Evolutionary conservation across 2,797 vertebrate species (phyloP), one percentile per base, ranked within the genome.

Genomic region (Caiman crocodilus): DNA sequence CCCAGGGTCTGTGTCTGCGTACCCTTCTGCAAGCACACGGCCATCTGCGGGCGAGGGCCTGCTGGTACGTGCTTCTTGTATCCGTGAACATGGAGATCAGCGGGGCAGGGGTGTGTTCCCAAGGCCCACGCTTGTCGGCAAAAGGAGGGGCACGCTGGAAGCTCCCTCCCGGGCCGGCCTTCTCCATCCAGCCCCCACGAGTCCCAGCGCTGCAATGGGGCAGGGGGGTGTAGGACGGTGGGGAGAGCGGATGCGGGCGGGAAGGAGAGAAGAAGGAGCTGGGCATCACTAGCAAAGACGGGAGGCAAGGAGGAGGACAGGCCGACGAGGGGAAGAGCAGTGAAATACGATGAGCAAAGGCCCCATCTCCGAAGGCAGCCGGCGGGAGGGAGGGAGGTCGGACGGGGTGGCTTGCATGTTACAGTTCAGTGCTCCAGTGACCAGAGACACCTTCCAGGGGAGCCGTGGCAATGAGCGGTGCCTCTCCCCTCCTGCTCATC

Each of bases 241-340:
- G 87, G 20, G 11, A 23, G 69, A 73, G 67, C 14, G 35, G 30
- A 2, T 30, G 30, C 18, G 67, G 32, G 5, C 25, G 69, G 69
- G 23, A 50, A 23, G 69, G 21, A 21, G 32, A 71, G 23, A 56
- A 59, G 35, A 88, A 69, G n/a, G 11, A 4, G 3, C 2, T 30
- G 26, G 58, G 17, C 1, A 0, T 65, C 9, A 17, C 56, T 14
- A 11, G 23, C 25, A 30, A 42, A 13, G 1, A 5, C 57, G 56
- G 32, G 35, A 89, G 76, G 17, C 35, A 50, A 86, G 14, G 7
- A 56, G 59, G 76, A 28, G 57, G 79, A 73, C 76, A 58, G 73
- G 88, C 71, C 59, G 28, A 13, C 4, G 1, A 4, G 32, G 14
- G 32, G 9, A 84, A 78, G 55, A 28, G 35, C 25, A 76, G 7